Percentiles rank a stretch among this genome's conserved stretches.
phyloP scores from a whole-genome alignment of 2,797 vertebrate genomes.

The Pipistrellus kuhlii region DNA sequence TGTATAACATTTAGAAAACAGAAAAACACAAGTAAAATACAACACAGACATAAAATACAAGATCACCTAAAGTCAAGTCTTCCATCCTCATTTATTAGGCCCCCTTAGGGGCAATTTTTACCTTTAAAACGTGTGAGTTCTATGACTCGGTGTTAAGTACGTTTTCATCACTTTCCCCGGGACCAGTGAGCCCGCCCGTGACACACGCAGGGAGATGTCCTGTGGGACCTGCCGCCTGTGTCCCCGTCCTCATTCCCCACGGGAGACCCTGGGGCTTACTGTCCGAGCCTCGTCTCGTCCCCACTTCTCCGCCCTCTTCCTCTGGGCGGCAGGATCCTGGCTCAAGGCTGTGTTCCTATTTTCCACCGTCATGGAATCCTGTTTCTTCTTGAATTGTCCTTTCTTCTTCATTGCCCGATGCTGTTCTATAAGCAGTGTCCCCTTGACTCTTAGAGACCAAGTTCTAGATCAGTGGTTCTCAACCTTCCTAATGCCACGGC shows the following conservation, averaged over 20 bases:
- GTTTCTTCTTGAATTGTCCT: not conserved
- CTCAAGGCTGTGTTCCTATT: not conserved
- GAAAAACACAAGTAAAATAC: constrained; percentile 12
- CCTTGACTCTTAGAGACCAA: not conserved
- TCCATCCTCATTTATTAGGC: too few relatives aligned
- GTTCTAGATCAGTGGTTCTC: too few relatives aligned
- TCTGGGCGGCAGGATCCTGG: not conserved
- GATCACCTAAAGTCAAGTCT: not conserved
- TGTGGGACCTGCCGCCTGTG: not conserved
- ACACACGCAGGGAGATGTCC: too few relatives aligned
- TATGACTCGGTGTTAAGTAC: not conserved
- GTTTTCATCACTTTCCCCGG: not conserved
- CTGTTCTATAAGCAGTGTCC: not conserved
- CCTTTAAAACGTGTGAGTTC: not conserved
- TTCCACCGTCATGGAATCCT: not conserved
- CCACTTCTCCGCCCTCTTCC: not conserved
- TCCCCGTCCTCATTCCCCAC: not conserved
- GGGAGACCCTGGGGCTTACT: not conserved
- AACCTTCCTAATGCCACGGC: too few relatives aligned
- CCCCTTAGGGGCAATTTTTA: too few relatives aligned
- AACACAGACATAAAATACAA: not conserved
- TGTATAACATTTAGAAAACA: not conserved
- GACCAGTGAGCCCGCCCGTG: not conserved
- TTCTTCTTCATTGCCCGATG: not conserved
- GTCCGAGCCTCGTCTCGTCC: rapidly evolving